Base-by-base conservation (phyloP, 2,888 invertebrate species). In the Fragum whitleyi region DNA sequence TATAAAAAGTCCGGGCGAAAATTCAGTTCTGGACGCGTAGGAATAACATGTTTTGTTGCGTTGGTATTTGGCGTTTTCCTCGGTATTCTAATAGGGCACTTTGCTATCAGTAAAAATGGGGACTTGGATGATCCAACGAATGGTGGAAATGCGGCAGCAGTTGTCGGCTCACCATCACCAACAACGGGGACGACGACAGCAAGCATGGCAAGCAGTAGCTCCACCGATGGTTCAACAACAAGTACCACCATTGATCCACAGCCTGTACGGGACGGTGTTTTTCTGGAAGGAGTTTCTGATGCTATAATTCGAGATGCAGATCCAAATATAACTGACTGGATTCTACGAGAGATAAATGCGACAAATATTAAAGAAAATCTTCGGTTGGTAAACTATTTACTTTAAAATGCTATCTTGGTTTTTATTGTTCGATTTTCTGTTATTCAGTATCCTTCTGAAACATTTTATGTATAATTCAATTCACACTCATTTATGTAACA, bases 241-340 rank as follows among this genome's bases (percentile, higher is more conserved):
- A 11, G 36, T 2, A 32, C 62, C 26, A 21, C n/a, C 7, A 32
- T 23, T 21, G 14, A 42, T 3, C 2, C 47, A 42, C 47, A 32
- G 28, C 28, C 73, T 16, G 29, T 53, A 7, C 61, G 16, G 36
- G 29, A 36, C 19, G 85, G 85, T 7, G 85, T 85, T 14, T 85
- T 77, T 62, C 72, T 83, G 11, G 62, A 69, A 11, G 81, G 81
- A 14, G 84, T 84, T n/a, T 53, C 84, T 6, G 84, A 75, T 19
- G 70, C 78, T 5, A 84, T 84, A 14, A 77, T 84, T 21, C 39
- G 81, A 39, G 84, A 84, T 16, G 84, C 76, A 6, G 70, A 84
- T 47, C 76, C 76, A 2, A 71, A 42, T 39, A 57, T 84, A 3
- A 79, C 74, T 5, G 77, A 84, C 9, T 76, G 75, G 70, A 79